Conservation (phyloP, 2,113 vertebrate species). For the Mastomys natalensis region DNA sequence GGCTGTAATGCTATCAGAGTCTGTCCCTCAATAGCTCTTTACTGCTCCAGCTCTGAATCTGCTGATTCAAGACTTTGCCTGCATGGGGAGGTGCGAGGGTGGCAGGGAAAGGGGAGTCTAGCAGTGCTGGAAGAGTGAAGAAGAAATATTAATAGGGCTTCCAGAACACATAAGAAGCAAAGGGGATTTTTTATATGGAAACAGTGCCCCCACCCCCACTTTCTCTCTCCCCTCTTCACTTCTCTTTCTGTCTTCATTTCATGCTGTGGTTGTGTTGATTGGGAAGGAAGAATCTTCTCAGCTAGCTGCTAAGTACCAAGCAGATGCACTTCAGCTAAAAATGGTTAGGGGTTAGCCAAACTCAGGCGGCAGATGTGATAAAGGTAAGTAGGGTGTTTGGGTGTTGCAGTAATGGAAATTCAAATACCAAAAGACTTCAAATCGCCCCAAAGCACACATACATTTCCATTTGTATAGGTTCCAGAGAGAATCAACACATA, state of each 20-base stretch:
- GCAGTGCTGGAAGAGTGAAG: conserved; percentile 81
- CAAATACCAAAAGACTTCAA: conserved; percentile 69
- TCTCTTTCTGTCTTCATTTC: conserved; percentile 87
- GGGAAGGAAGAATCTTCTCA: conserved; percentile 86
- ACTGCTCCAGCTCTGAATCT: conserved; percentile 89
- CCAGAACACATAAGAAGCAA: conserved; percentile 85
- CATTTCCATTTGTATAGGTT: conserved; percentile 74
- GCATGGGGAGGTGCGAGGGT: conserved; percentile 77
- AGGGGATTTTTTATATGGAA: conserved; percentile 76
- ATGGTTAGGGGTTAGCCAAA: conserved; percentile 81
- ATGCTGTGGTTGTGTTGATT: conserved; percentile 88
- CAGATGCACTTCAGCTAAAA: conserved; percentile 83
- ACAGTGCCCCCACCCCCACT: conserved; percentile 53
- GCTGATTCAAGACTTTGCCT: conserved; percentile 91
- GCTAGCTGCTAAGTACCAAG: conserved; percentile 85
- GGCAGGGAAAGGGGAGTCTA: conserved; percentile 79
- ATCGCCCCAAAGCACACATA: conserved; percentile 59
- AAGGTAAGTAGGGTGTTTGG: conserved; percentile 82
- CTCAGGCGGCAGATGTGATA: conserved; percentile 82
- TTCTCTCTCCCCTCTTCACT: conserved; percentile 68
- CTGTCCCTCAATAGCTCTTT: conserved; percentile 90
- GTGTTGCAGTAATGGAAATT: conserved; percentile 65
- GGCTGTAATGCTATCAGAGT: conserved; percentile 91
- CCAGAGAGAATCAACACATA: conserved; percentile 64
- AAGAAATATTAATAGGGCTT: conserved; percentile 82